Base-by-base conservation (phyloP, 2,888 invertebrate species). In the Aethes cnicana region DNA sequence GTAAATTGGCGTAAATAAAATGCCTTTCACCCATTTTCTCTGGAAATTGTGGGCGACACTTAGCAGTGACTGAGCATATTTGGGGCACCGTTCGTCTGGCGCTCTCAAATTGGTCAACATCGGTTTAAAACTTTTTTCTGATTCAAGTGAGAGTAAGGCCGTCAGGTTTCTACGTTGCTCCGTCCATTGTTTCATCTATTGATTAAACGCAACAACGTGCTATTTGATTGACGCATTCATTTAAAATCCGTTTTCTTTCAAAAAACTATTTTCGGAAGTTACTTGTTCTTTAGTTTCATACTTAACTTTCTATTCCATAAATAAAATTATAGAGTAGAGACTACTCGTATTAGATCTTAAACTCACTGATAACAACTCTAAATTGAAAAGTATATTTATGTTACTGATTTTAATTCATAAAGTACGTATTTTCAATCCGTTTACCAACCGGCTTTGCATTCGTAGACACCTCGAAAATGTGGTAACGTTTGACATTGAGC, bases 11-110 rank as follows among this genome's bases (percentile, higher is more conserved):
- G 61, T 56, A 71, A 67, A 77, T 80, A 79, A 77, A 59, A 52
- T 58, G 64, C 54, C 63, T 82, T 82, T 84, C 84, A 79, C 81
- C 74, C 68, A 75, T 69, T 81, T n/a, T 76, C 64, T 63, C 55
- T 66, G 59, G 21, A 47, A 25, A 30, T 46, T 33, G 30, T 43
- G n/a, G 37, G 21, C 37, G 23, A 42, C 20, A 48, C 26, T 44
- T 44, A 50, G 20, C 28, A 43, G 28, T 50, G 50, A 50, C 50
- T 7, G 62, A 63, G 52, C 48, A 58, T 44, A 61, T 59, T 66
- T 58, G 63, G 59, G 59, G 55, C 61, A 55, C 56, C 57, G 47
- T 30, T 60, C 55, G 57, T 42, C 47, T 53, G 20, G 35, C 58
- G 59, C 58, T 54, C 56, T 57, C 58, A 47, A 62, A 66, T 58